Evolutionary conservation across 2,888 invertebrate species (phyloP).

Genomic region (Drosophila ustulata): DNA sequence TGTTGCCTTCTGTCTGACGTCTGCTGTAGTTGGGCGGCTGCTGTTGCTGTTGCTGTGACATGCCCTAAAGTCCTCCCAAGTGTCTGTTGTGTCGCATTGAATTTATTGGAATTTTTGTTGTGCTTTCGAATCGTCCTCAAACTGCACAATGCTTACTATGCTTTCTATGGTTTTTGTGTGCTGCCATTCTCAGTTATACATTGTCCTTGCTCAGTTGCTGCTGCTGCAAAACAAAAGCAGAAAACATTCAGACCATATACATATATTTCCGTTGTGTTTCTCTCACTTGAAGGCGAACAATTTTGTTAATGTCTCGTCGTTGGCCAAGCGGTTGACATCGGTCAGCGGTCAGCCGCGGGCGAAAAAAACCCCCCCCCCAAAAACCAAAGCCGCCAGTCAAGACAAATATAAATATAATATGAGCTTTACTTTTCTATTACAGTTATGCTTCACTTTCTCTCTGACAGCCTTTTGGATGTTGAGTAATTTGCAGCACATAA

Average conservation of each 20-base stretch:
- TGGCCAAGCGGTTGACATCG: slow-evolving; percentile 70
- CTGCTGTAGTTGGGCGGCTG: slow-evolving; percentile 7
- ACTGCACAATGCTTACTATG: slow-evolving; percentile 37
- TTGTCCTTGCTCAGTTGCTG: slow-evolving; percentile 31
- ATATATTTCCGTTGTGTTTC: slow-evolving; percentile 60
- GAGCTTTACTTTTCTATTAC: slow-evolving; percentile 64
- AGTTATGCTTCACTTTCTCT: background rate
- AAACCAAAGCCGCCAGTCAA: slow-evolving; percentile 30
- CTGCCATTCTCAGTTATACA: slow-evolving; percentile 35
- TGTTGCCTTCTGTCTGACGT: slow-evolving; percentile 16
- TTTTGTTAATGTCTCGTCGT: slow-evolving; percentile 71
- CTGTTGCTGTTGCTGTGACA: slow-evolving; percentile 64
- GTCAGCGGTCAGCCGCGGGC: slow-evolving; percentile 62
- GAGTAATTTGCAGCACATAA: slow-evolving; percentile 66
- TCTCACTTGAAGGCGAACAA: slow-evolving; percentile 44
- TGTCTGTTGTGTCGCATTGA: slow-evolving; percentile 80
- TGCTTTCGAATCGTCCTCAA: slow-evolving; percentile 47
- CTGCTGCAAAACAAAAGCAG: slow-evolving; percentile 32
- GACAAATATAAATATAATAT: slow-evolving; percentile 70
- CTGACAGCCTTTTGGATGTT: slow-evolving; percentile 15
- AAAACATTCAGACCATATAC: background rate
- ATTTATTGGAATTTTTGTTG: slow-evolving; percentile 80
- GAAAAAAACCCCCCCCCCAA: background rate
- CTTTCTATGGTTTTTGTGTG: background rate
- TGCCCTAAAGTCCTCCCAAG: slow-evolving; percentile 79